Evolutionary conservation across 2,113 vertebrate species (phyloP).

Genomic region (Phaetusa simplex): DNA sequence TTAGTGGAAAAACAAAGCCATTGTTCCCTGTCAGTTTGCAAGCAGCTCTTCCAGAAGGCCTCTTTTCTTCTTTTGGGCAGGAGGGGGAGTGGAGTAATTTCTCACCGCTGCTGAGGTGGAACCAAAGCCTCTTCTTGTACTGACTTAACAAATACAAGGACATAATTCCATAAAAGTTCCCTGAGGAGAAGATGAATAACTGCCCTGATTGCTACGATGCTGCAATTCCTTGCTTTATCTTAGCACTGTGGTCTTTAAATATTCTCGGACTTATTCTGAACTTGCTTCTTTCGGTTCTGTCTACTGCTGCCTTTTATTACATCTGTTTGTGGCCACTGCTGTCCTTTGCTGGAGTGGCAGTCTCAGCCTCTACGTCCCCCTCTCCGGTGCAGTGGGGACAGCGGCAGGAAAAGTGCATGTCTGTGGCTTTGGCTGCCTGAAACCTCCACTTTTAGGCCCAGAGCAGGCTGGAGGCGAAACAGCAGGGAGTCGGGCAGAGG

Average conservation of each 20-base stretch:
- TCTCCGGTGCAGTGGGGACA: rapidly evolving
- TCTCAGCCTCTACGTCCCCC: not conserved
- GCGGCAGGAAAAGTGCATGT: not conserved
- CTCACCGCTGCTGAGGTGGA: not conserved
- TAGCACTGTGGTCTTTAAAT: not conserved
- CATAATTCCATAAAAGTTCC: not conserved
- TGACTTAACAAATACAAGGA: not conserved
- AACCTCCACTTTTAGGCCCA: rapidly evolving
- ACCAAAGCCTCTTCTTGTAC: not conserved
- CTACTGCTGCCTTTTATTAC: not conserved
- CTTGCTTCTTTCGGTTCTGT: not conserved
- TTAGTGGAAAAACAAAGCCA: constrained; percentile 18
- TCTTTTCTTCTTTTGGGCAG: not conserved
- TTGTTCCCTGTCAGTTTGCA: not conserved
- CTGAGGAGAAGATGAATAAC: not conserved
- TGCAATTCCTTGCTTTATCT: not conserved
- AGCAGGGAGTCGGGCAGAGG: not conserved
- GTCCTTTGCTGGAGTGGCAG: not conserved
- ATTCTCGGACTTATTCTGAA: not conserved
- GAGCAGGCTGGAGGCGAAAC: not conserved
- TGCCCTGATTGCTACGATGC: not conserved
- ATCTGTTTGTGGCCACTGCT: not conserved
- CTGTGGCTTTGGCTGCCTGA: not conserved
- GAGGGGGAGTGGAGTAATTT: not conserved
- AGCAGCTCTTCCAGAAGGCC: not conserved